These are phyloP conservation scores for Megaceryle maxima DNA, from an alignment of 2,113 vertebrate genomes.

Conservation along the genomic window DNA sequence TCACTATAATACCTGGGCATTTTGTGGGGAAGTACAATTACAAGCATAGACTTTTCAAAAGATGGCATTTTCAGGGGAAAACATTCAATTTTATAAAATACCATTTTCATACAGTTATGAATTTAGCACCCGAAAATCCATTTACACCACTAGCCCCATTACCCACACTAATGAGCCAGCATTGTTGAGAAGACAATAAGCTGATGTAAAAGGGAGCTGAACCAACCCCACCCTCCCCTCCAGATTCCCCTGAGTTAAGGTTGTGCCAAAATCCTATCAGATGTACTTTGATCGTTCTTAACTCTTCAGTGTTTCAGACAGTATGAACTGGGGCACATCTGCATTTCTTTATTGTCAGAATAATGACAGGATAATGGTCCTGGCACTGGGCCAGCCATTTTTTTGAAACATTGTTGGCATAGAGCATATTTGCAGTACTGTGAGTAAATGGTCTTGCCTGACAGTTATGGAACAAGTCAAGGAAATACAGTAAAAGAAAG, in stretches of 20 bases:
- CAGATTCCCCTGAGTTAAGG: background rate
- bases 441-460: background rate
- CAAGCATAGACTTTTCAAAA: background rate
- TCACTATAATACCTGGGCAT: background rate
- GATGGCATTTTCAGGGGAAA: background rate
- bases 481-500: background rate
- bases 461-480: background rate
- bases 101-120: background rate
- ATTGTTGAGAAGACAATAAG: constrained; percentile 22
- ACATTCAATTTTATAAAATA: background rate
- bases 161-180: background rate
- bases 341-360: constrained; percentile 51
- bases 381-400: constrained; percentile 8
- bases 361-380: constrained; percentile 39
- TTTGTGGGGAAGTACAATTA: background rate
- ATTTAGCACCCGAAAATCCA: background rate
- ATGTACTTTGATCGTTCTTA: constrained; percentile 17
- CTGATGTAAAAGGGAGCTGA: constrained; percentile 15
- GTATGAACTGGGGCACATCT: constrained; percentile 33
- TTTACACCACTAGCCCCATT: background rate
- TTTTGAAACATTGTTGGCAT: constrained; percentile 14
- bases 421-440: background rate
- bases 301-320: constrained; percentile 17
- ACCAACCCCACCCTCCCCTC: background rate
- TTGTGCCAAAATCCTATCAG: constrained; percentile 9